Conservation (phyloP, 2,113 vertebrate species). For the Raphicerus campestris region DNA sequence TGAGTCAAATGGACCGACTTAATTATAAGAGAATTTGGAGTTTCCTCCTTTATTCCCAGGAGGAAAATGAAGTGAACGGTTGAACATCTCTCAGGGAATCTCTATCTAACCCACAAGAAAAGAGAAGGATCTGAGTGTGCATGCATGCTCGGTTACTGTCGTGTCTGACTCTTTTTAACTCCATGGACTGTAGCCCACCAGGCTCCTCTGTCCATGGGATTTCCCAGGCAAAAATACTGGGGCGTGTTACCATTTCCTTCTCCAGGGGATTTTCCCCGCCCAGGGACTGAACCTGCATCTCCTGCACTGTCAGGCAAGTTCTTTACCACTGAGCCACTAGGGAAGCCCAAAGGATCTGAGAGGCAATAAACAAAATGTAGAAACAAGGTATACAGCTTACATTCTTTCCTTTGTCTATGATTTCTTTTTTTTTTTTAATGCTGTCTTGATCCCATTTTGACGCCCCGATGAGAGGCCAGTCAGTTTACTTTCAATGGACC, state of each 20-base stretch:
- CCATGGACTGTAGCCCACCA: not conserved
- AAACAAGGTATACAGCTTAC: not conserved
- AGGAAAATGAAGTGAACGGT: not conserved
- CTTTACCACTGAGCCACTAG: not conserved
- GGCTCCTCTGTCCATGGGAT: not conserved
- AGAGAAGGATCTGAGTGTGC: not conserved
- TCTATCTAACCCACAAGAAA: not conserved
- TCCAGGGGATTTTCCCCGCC: not conserved
- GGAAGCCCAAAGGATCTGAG: not conserved
- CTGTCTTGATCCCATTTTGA: not conserved
- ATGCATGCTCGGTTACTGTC: not conserved
- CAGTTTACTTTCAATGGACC: not conserved
- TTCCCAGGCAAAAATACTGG: not conserved
- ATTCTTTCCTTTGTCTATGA: not conserved
- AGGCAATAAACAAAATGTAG: not conserved
- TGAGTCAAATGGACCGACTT: not conserved
- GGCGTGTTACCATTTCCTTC: not conserved
- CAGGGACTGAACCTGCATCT: not conserved
- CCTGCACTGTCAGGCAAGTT: not conserved
- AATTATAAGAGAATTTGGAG: not conserved
- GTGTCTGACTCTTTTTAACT: rapidly evolving
- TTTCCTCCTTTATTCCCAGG: not conserved
- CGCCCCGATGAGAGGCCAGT: not conserved
- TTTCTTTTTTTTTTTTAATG: not conserved
- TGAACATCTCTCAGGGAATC: not conserved